A percentile compares a stretch with the other conserved stretches of the same genome.
Conservation (phyloP, 2,888 invertebrate genomes). For the Amphipoea lucens region DNA sequence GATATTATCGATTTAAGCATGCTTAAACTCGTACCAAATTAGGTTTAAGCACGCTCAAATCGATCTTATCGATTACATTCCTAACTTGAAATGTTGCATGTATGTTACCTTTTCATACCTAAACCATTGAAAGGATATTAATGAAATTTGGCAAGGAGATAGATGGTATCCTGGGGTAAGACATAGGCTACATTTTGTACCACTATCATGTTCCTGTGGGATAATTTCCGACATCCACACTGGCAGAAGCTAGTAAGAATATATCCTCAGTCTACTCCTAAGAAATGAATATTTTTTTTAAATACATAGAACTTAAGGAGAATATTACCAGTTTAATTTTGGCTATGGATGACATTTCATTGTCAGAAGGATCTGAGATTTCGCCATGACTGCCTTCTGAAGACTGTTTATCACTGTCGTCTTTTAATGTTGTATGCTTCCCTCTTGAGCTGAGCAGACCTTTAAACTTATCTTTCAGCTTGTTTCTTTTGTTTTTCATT, state of each 20-base stretch:
- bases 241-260: neutral
- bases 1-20: too few species aligned
- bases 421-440: conserved; percentile 53
- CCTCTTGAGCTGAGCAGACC: conserved; percentile 72
- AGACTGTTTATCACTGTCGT: conserved; percentile 44
- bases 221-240: neutral
- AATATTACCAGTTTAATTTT: conserved; percentile 79
- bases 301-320: neutral
- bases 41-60: too few species aligned
- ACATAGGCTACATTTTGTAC: neutral
- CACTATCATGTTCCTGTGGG: neutral
- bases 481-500: conserved; percentile 79
- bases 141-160: neutral
- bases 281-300: neutral
- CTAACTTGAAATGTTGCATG: too few species aligned
- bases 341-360: conserved; percentile 72
- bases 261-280: neutral
- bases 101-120: neutral
- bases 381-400: conserved; percentile 48
- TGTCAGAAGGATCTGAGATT: conserved; percentile 65
- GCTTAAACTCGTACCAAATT: too few species aligned
- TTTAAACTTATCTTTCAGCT: conserved; percentile 82
- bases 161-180: neutral
- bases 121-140: neutral
- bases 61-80: too few species aligned